Evolutionary conservation across 2,888 invertebrate genomes (phyloP).

Genomic region (Eristalis intricaria): DNA sequence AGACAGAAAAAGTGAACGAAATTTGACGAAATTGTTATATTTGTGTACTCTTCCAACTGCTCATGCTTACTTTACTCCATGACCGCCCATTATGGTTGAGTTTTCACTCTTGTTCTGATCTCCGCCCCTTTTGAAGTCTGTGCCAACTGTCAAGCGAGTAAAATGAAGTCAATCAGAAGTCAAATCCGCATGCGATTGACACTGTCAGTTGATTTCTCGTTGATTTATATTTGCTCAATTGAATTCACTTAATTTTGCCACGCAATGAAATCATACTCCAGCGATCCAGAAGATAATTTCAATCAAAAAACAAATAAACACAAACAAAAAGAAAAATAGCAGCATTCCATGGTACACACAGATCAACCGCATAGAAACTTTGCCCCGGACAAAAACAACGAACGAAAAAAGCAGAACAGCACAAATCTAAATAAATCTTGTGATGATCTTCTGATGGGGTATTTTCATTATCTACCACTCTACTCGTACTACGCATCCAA

Average conservation of each 20-base stretch:
- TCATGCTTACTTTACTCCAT: too few species aligned
- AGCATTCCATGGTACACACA: not conserved
- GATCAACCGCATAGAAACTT: not conserved
- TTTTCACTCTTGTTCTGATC: too few species aligned
- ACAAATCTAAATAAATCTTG: slow-evolving; percentile 22
- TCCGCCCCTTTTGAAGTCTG: too few species aligned
- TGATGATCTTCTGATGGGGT: slow-evolving; percentile 16
- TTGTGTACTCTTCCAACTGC: too few species aligned
- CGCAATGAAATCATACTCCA: slow-evolving; percentile 1
- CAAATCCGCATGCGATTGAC: too few species aligned
- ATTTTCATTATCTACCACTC: slow-evolving; percentile 26
- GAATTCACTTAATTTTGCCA: not conserved
- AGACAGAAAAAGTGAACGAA: too few species aligned
- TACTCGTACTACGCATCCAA: slow-evolving; percentile 7
- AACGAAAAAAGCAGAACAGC: not conserved
- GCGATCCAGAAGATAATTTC: slow-evolving; percentile 21
- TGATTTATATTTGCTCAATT: not conserved
- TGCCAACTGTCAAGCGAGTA: too few species aligned
- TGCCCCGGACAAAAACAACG: slow-evolving; percentile 1
- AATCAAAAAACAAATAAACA: slow-evolving; percentile 30
- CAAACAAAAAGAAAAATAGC: slow-evolving; percentile 16
- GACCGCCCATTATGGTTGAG: too few species aligned
- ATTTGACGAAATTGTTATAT: too few species aligned
- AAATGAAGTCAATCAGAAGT: too few species aligned
- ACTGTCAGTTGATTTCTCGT: too few species aligned